Evolutionary conservation across 53 echinoderm and acorn worm genomes (phyloP).

Genomic region (Crossaster papposus): DNA sequence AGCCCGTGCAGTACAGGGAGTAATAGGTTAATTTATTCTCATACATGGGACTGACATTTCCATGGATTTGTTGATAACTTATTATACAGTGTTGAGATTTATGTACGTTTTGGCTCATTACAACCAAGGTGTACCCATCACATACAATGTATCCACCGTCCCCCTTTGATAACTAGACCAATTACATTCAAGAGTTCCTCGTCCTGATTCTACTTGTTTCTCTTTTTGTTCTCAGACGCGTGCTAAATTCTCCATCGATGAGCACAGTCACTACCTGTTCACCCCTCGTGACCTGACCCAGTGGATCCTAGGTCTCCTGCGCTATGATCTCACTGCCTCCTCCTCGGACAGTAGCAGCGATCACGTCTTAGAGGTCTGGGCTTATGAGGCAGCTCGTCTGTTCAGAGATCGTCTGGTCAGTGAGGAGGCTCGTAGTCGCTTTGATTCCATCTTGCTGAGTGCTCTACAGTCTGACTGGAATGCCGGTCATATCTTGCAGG

Average conservation of each 20-base stretch:
- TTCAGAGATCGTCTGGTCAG: conserved; percentile 93
- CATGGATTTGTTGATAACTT: too few species aligned
- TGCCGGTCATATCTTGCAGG: conserved; percentile 92
- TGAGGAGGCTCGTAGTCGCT: conserved; percentile 77
- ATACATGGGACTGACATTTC: too few species aligned
- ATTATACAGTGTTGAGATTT: too few species aligned
- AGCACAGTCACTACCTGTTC: conserved; percentile 98
- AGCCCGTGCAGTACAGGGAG: background rate
- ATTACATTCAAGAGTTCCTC: background rate
- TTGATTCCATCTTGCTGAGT: conserved; percentile 86
- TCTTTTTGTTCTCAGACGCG: conserved; percentile 67
- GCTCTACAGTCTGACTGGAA: conserved; percentile 95
- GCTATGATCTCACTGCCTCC: conserved; percentile 85
- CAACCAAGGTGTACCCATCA: too few species aligned
- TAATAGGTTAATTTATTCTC: too few species aligned
- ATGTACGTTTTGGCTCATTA: too few species aligned
- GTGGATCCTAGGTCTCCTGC: conserved; percentile 92
- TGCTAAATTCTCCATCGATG: conserved; percentile 89
- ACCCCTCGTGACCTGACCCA: conserved; percentile 98
- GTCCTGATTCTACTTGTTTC: background rate
- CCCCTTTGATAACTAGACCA: background rate
- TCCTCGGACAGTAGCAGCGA: conserved; percentile 86
- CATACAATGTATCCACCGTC: too few species aligned
- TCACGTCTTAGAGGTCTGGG: conserved; percentile 92
- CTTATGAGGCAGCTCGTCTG: conserved; percentile 89